Evolutionary conservation across 2,797 vertebrate genomes (phyloP).

Genomic region (Myiotriccus ornatus): DNA sequence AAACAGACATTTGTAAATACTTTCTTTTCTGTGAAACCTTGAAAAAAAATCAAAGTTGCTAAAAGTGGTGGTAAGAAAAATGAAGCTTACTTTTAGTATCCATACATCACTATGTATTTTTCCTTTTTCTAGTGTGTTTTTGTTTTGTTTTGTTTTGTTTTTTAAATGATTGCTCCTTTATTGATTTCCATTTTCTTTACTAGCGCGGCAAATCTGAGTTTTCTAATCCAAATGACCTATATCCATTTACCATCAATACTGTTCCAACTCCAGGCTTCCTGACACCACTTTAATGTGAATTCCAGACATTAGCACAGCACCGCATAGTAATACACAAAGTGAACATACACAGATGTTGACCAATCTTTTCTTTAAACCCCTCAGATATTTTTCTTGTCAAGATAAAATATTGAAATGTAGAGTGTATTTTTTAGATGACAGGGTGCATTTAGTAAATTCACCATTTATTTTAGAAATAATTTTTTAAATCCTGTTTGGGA

Average conservation of each 20-base stretch:
- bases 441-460: background rate
- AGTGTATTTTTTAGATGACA: background rate
- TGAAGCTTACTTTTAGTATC: background rate
- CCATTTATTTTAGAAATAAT: background rate
- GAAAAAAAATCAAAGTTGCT: background rate
- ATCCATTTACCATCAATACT: constrained; percentile 54
- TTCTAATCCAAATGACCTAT: constrained; percentile 25
- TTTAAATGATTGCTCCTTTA: background rate
- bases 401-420: background rate
- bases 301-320: constrained; percentile 46
- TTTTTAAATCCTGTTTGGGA: background rate
- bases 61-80: background rate
- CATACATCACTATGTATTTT: background rate
- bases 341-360: constrained; percentile 17
- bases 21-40: background rate
- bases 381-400: constrained; percentile 37
- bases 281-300: constrained; percentile 47
- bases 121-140: background rate
- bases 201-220: background rate
- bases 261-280: constrained; percentile 23
- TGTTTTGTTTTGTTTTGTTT: background rate
- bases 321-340: background rate
- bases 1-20: background rate
- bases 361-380: background rate
- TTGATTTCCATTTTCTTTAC: constrained; percentile 40